A percentile compares a stretch with the other conserved stretches of the same genome.
Evolutionary conservation across 2,888 invertebrate species (phyloP).

Genomic region (Onthophagus sagittarius): DNA sequence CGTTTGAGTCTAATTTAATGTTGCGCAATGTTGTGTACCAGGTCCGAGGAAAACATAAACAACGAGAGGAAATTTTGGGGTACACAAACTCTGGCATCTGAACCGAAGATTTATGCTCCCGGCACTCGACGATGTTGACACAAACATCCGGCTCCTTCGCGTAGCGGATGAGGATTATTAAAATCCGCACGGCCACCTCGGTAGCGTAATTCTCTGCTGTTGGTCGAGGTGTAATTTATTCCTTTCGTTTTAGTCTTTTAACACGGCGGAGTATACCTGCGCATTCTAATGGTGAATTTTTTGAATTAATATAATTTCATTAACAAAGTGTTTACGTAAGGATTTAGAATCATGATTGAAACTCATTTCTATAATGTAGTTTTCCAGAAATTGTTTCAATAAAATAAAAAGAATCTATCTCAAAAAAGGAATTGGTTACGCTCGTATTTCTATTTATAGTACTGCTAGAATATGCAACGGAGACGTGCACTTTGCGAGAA

Average conservation of each 20-base stretch:
- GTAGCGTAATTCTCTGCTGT: constrained; percentile 5
- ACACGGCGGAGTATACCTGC: too few relatives aligned
- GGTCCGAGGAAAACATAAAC: constrained; percentile 10
- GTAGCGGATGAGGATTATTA: constrained; percentile 20
- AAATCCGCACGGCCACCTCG: constrained; percentile 16
- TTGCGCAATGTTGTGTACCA: constrained; percentile 7
- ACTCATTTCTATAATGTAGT: too few relatives aligned
- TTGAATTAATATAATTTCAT: too few relatives aligned
- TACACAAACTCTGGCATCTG: not conserved
- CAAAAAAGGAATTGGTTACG: not conserved
- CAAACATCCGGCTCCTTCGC: constrained; percentile 24
- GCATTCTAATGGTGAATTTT: too few relatives aligned
- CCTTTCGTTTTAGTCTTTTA: not conserved
- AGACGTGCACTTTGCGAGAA: not conserved
- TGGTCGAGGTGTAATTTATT: constrained; percentile 4
- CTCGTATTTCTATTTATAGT: not conserved
- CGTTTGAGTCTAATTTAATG: constrained; percentile 13
- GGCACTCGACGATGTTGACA: constrained; percentile 20
- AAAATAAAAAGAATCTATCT: not conserved
- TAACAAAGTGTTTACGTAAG: too few relatives aligned
- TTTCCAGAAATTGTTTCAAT: not conserved
- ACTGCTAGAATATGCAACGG: not conserved
- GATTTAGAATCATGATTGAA: too few relatives aligned
- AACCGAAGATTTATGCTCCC: not conserved
- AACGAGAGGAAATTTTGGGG: not conserved